Base-by-base conservation (phyloP, 2,888 invertebrate species). In the Drosophila incognita region DNA sequence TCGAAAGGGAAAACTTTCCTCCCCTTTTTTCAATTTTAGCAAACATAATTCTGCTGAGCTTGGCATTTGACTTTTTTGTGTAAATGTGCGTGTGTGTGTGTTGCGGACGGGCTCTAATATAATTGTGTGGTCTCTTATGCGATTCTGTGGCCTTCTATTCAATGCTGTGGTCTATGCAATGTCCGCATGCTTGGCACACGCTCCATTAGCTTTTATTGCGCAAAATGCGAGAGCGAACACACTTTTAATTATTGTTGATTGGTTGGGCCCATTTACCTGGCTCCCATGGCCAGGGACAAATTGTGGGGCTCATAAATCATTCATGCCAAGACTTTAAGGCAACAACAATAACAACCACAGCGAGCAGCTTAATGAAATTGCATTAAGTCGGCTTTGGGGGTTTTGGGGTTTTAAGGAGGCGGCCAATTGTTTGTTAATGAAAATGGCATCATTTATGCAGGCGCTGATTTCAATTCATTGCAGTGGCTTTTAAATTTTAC, bases 391-490 rank as follows among this genome's bases (percentile, higher is more conserved):
- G 52, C 71, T 76, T 61, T 69, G 38, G 68, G 58, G 53, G 49
- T 46, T 46, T 21, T 15, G 57, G 61, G 64, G 42, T 51, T 71
- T 51, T 33, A 36, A 61, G 59, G 46, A 56, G 38, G 21, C 35
- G 36, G 31, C 53, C 68, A 68, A 74, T 63, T 74, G 80, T 82
- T 82, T 82, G 80, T 76, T 85, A 82, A 82, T 84, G 59, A 82
- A 82, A 82, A 40, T 68, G 74, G 58, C 70, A 82, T 82, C 66
- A 84, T 82, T 84, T 76, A 84, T 82, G 70, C 68, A 56, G 46
- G 53, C 82, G 60, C 66, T 79, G 70, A 82, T 79, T 82, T 76
- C 71, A 79, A 82, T 82, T 65, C 80, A 79, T 82, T 76, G 68
- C 76, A 62, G 79, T 69, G 85, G 85, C 74, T 76, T 76, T 84